Evolutionary conservation across 2,113 vertebrate species (phyloP).

Genomic region (Pollachius pollachius): DNA sequence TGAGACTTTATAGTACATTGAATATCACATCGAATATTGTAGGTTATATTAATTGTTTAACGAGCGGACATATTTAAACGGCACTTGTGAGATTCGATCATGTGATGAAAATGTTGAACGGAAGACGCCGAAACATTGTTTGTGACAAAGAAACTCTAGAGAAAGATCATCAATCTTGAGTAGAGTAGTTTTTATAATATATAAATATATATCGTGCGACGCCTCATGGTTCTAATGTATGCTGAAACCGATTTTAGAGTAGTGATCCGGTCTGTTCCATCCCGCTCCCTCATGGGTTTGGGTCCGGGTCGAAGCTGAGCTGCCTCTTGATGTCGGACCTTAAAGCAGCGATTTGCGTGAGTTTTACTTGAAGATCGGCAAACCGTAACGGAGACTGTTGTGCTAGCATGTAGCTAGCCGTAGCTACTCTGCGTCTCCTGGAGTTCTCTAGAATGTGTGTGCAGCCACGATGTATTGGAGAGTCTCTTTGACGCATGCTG

Average conservation of each 20-base stretch:
- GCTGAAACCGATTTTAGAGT: neutral
- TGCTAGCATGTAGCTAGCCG: conserved; percentile 15
- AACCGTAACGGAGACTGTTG: conserved; percentile 4
- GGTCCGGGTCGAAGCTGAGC: conserved; percentile 14
- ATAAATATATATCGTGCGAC: too few relatives aligned
- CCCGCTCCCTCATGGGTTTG: neutral
- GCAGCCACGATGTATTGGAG: conserved; percentile 29
- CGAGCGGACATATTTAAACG: too few relatives aligned
- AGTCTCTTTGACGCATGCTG: conserved; percentile 22
- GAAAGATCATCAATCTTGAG: too few relatives aligned
- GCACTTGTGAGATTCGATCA: too few relatives aligned
- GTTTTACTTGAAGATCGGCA: conserved; percentile 51
- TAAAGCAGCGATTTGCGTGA: conserved; percentile 53
- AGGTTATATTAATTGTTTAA: too few relatives aligned
- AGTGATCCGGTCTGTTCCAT: neutral
- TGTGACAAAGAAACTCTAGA: too few relatives aligned
- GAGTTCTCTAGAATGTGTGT: conserved; percentile 12
- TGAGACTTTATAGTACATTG: too few relatives aligned
- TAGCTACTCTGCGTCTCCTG: conserved; percentile 9
- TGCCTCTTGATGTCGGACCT: conserved; percentile 42
- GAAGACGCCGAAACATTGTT: too few relatives aligned
- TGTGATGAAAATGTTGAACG: too few relatives aligned
- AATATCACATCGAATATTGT: too few relatives aligned
- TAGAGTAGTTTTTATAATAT: too few relatives aligned
- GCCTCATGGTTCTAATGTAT: neutral